phyloP scores from a whole-genome alignment of 1,140 invertebrate species.

The Lepidurus arcticus region DNA sequence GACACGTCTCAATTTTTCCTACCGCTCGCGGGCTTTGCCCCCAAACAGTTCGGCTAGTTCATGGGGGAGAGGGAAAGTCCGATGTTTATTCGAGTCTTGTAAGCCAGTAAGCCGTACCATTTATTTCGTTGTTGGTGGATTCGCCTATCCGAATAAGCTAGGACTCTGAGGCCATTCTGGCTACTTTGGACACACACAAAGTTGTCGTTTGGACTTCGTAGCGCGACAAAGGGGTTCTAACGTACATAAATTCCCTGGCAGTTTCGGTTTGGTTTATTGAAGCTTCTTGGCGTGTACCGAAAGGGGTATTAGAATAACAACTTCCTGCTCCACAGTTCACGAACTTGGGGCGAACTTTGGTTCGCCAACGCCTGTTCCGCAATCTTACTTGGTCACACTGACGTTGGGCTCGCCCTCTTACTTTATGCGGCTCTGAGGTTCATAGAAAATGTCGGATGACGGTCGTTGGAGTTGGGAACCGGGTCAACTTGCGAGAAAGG shows the following conservation, averaged over 20 bases:
- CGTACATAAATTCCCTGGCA: not conserved
- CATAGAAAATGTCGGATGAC: no score
- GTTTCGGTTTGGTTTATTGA: not conserved
- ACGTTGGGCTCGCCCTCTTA: no score
- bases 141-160: not conserved
- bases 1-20: no score
- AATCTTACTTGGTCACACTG: no score
- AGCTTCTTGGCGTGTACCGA: not conserved
- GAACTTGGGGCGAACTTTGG: no score
- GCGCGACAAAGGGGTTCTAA: not conserved
- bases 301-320: not conserved
- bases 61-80: no score
- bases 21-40: no score
- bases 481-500: no score
- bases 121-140: not conserved
- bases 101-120: not conserved
- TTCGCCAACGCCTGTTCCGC: no score
- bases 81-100: not conserved
- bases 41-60: no score
- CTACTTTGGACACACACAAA: not conserved
- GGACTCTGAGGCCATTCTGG: not conserved
- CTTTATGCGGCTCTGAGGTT: no score
- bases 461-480: no score
- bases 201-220: not conserved
- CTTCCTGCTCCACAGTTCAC: not conserved